Percentiles rank a stretch among this genome's conserved stretches.
Evolutionary conservation across 2,888 invertebrate genomes (phyloP).

Genomic region (Meghimatium bilineatum): DNA sequence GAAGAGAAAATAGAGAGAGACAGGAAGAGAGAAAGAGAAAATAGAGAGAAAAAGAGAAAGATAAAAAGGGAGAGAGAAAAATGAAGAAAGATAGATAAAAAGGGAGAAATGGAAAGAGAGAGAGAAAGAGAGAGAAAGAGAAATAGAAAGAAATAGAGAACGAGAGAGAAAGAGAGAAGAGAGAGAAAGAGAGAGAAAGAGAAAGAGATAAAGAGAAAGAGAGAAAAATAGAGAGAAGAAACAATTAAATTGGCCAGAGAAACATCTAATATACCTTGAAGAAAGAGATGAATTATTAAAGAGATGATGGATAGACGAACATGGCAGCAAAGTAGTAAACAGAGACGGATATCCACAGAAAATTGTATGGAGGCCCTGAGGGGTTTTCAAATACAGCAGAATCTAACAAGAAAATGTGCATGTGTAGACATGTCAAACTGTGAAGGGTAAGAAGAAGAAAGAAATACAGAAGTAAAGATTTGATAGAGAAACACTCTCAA

Average conservation of each 20-base stretch:
- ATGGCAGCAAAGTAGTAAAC: no score
- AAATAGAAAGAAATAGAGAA: conserved; percentile 21
- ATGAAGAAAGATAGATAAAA: background rate
- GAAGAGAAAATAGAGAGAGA: conserved; percentile 7
- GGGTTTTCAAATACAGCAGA: no score
- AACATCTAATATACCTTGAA: no score
- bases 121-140: background rate
- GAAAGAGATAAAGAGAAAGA: conserved; percentile 6
- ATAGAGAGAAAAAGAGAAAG: conserved; percentile 6
- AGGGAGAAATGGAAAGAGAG: conserved; percentile 9
- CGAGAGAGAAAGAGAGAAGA: conserved; percentile 26
- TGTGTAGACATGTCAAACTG: no score
- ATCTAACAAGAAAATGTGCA: no score
- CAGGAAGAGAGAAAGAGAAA: background rate
- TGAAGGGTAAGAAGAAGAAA: no score
- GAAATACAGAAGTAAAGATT: no score
- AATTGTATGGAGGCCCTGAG: no score
- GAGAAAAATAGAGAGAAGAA: conserved; percentile 7
- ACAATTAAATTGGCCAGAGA: background rate
- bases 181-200: conserved; percentile 25
- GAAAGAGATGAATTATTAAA: no score
- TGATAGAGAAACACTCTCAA: no score
- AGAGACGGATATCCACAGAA: no score
- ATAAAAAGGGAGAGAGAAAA: background rate
- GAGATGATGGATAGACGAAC: no score